Percentiles rank a stretch among this genome's conserved stretches.
These are phyloP conservation scores for Myotis pilosus DNA, from an alignment of 2,797 vertebrate species.

Conservation along the genomic window DNA sequence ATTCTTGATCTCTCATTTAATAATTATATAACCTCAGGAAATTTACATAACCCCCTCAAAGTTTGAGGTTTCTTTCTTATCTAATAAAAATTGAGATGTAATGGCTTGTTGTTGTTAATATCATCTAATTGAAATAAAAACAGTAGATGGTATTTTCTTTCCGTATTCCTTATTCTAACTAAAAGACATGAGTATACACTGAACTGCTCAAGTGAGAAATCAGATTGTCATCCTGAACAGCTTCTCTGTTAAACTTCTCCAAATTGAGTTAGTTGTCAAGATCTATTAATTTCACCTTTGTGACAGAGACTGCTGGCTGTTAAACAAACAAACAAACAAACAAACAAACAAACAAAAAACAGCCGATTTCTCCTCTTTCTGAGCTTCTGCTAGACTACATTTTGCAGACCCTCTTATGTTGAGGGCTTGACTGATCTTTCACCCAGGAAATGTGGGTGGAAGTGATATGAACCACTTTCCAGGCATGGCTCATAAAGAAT, in stretches of 20 bases:
- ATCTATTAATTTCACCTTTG: conserved; percentile 29
- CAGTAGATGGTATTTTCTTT: neutral
- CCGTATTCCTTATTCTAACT: conserved; percentile 8
- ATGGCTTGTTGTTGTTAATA: neutral
- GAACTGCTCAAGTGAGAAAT: conserved; percentile 18
- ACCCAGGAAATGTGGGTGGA: neutral
- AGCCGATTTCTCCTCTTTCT: neutral
- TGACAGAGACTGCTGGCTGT: neutral
- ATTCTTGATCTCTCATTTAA: neutral
- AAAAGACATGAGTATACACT: neutral
- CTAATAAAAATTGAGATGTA: neutral
- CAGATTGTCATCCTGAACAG: neutral
- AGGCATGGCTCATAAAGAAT: neutral
- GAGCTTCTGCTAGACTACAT: neutral
- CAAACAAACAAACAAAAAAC: neutral
- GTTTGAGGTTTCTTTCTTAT: neutral
- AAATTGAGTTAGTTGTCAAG: conserved; percentile 45
- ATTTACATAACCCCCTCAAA: neutral
- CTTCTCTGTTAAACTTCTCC: neutral
- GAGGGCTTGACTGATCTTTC: neutral
- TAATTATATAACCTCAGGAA: neutral
- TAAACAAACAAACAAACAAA: neutral
- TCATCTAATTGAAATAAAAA: neutral
- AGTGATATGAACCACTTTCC: neutral
- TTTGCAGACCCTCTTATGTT: neutral